phyloP scores from a whole-genome alignment of 2,113 vertebrate genomes.

The Dipodomys ordii region DNA sequence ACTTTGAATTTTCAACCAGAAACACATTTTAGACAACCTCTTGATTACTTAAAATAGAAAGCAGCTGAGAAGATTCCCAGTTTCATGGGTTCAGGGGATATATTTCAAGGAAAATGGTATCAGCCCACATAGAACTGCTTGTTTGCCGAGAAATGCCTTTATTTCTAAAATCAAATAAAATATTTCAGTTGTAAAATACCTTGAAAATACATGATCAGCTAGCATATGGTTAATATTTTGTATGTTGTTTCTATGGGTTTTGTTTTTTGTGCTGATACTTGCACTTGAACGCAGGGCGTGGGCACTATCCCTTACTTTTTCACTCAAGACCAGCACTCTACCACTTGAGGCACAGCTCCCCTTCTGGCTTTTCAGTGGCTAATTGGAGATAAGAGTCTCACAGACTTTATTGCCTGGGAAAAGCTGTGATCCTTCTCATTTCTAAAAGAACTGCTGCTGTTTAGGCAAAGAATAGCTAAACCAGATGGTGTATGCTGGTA shows the following conservation, averaged over 20 bases:
- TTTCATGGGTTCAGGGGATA: neutral
- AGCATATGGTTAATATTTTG: neutral
- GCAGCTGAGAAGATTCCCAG: neutral
- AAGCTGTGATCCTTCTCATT: neutral
- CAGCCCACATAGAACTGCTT: neutral
- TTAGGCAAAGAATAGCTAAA: neutral
- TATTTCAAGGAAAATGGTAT: slow-evolving; percentile 9
- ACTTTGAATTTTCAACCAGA: neutral
- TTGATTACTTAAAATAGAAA: neutral
- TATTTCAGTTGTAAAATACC: slow-evolving; percentile 9
- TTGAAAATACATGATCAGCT: neutral
- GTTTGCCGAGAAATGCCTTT: neutral
- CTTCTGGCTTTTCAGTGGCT: no score
- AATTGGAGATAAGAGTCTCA: no score
- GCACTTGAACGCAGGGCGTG: no score
- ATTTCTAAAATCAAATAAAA: slow-evolving; percentile 13
- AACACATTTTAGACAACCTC: neutral
- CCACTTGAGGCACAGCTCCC: no score
- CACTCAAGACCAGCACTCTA: no score
- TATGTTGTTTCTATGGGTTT: neutral
- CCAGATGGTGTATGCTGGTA: no score
- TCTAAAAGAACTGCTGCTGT: neutral
- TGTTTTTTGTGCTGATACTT: neutral
- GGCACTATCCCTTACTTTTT: no score
- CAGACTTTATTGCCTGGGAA: no score